phyloP scores from a whole-genome alignment of 2,113 vertebrate genomes.

The Lophochroa leadbeateri region DNA sequence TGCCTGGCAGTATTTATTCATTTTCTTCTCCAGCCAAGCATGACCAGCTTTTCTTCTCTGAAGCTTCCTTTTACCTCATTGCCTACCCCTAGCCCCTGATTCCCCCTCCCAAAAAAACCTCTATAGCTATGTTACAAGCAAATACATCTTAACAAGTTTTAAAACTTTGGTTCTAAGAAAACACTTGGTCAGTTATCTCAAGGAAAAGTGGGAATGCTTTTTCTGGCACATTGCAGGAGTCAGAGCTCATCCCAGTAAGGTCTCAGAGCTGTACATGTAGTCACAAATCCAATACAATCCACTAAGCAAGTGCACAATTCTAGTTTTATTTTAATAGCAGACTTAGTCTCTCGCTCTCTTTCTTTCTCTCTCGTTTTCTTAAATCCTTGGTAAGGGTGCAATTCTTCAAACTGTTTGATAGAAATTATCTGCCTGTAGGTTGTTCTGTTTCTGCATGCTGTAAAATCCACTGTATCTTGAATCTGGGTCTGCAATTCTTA shows the following conservation, averaged over 20 bases:
- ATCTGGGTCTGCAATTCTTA: conserved; percentile 89
- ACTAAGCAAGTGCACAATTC: conserved; percentile 85
- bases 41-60: conserved; percentile 68
- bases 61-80: conserved; percentile 65
- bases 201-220: conserved; percentile 87
- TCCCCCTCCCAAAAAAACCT: conserved; percentile 71
- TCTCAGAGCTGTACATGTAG: conserved; percentile 83
- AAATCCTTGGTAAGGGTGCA: conserved; percentile 44
- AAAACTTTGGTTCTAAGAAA: conserved; percentile 91
- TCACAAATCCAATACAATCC: conserved; percentile 82
- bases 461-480: conserved; percentile 91
- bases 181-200: conserved; percentile 85
- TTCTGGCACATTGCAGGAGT: conserved; percentile 81
- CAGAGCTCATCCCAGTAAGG: conserved; percentile 79
- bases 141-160: conserved; percentile 79
- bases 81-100: conserved; percentile 63
- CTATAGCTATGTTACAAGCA: conserved; percentile 86
- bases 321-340: conserved; percentile 81
- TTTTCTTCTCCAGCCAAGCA: conserved; percentile 62
- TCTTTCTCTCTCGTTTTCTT: conserved; percentile 49
- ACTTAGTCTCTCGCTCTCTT: conserved; percentile 60
- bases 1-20: conserved; percentile 11
- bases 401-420: conserved; percentile 89
- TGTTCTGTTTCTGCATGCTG: conserved; percentile 92
- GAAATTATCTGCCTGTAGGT: conserved; percentile 90